Conservation (phyloP, 1,140 invertebrate species). For the Drosophila insularis region DNA sequence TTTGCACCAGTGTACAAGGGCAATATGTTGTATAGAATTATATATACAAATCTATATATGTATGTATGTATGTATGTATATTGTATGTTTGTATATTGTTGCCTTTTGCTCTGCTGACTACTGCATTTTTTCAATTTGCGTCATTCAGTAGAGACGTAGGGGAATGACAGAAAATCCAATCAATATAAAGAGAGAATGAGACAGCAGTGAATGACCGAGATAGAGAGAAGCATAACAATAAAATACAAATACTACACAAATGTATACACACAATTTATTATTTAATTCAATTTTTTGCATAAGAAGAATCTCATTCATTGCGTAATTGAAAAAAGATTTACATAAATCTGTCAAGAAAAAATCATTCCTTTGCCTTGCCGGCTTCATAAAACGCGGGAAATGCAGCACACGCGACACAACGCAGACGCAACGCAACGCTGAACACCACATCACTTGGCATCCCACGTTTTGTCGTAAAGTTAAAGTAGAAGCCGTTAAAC, state of each 20-base stretch:
- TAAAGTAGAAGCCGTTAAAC: slow-evolving; percentile 45
- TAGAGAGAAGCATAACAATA: slow-evolving; percentile 19
- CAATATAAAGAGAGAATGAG: slow-evolving; percentile 22
- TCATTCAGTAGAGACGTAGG: slow-evolving; percentile 41
- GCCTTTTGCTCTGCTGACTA: slow-evolving; percentile 52
- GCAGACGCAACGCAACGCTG: slow-evolving; percentile 20
- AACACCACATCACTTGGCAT: slow-evolving; percentile 20
- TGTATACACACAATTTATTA: slow-evolving; percentile 10
- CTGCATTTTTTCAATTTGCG: slow-evolving; percentile 69
- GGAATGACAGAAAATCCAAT: slow-evolving; percentile 20
- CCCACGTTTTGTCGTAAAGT: neutral
- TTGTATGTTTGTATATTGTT: slow-evolving; percentile 27
- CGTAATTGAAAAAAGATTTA: slow-evolving; percentile 25
- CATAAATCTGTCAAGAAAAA: slow-evolving; percentile 1
- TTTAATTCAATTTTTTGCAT: slow-evolving; percentile 3
- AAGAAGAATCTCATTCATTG: neutral
- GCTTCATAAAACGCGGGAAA: slow-evolving; percentile 40
- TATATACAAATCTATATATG: slow-evolving; percentile 44
- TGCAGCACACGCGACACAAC: slow-evolving; percentile 15
- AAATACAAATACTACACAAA: slow-evolving; percentile 2
- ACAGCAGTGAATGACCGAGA: neutral
- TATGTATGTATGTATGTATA: slow-evolving; percentile 30
- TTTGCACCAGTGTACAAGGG: slow-evolving; percentile 39
- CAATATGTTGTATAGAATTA: slow-evolving; percentile 21
- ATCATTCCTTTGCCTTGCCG: neutral